These are phyloP conservation scores for Drosophila neocordata DNA, from an alignment of 1,140 invertebrate species.

Conservation along the genomic window DNA sequence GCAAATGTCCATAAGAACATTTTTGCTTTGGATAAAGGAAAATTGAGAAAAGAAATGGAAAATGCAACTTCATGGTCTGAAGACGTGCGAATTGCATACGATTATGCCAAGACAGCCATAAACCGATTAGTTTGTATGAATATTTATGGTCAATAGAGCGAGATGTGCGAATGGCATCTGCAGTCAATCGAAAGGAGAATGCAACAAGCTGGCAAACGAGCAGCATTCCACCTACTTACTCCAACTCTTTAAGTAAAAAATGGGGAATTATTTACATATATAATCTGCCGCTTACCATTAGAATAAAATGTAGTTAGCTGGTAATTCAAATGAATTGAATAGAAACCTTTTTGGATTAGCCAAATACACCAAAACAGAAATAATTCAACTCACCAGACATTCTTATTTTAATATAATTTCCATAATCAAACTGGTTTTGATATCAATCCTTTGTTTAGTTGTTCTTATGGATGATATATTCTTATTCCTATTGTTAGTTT, in stretches of 20 bases:
- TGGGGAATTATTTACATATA: too few relatives aligned
- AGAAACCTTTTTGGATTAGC: too few relatives aligned
- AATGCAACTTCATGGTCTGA: slow-evolving; percentile 55
- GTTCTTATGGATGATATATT: too few relatives aligned
- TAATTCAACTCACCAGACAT: too few relatives aligned
- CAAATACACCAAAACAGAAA: too few relatives aligned
- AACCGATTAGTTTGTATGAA: slow-evolving; percentile 76
- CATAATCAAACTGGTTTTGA: too few relatives aligned
- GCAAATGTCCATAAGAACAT: not conserved
- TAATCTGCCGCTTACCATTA: not conserved
- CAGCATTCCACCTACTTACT: slow-evolving; percentile 20
- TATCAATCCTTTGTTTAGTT: too few relatives aligned
- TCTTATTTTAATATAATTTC: too few relatives aligned
- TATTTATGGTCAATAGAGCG: slow-evolving; percentile 60
- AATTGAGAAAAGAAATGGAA: slow-evolving; percentile 7
- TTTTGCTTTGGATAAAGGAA: not conserved
- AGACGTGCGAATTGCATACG: slow-evolving; percentile 60
- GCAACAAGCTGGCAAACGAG: slow-evolving; percentile 54
- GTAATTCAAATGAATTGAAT: too few relatives aligned
- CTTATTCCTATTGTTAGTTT: too few relatives aligned
- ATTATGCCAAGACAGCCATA: slow-evolving; percentile 54
- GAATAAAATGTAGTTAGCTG: too few relatives aligned
- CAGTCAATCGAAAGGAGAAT: slow-evolving; percentile 28
- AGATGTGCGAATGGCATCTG: slow-evolving; percentile 22
- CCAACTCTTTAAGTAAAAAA: not conserved